Evolutionary conservation across 2,113 vertebrate species (phyloP).

Genomic region (Gobius niger): DNA sequence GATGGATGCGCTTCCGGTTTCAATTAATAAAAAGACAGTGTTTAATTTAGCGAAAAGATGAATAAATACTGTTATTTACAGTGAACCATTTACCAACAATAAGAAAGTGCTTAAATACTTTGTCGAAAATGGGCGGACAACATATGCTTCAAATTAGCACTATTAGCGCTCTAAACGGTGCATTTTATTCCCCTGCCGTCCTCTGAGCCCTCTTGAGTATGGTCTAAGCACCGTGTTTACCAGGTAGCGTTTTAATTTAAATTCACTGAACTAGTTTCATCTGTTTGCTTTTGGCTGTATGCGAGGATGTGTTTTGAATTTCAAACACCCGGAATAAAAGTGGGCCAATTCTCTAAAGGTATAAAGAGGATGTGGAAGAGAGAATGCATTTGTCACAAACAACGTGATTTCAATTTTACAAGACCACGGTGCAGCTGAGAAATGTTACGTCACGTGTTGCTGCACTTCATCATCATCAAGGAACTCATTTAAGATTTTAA

Average conservation of each 20-base stretch:
- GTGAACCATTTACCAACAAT: too few relatives aligned
- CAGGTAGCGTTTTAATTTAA: not conserved
- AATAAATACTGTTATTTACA: too few relatives aligned
- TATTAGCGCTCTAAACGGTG: not conserved
- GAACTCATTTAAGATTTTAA: not conserved
- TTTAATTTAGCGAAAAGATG: too few relatives aligned
- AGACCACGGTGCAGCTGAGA: not conserved
- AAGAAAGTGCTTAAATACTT: too few relatives aligned
- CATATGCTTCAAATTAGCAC: not conserved
- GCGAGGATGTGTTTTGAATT: not conserved
- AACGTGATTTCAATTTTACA: not conserved
- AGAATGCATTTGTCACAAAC: not conserved
- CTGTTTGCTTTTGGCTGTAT: slow-evolving; percentile 4
- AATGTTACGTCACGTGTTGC: not conserved
- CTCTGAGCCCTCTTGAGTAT: not conserved
- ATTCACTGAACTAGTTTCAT: not conserved
- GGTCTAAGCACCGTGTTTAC: not conserved
- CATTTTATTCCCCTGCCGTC: not conserved
- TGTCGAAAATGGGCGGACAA: too few relatives aligned
- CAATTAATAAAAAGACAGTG: too few relatives aligned
- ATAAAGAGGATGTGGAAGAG: not conserved
- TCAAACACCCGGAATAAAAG: not conserved
- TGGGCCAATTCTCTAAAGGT: not conserved
- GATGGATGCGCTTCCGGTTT: too few relatives aligned
- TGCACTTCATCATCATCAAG: not conserved